Evolutionary conservation across 2,888 invertebrate species (phyloP).

Genomic region (Drosophila kuntzei): DNA sequence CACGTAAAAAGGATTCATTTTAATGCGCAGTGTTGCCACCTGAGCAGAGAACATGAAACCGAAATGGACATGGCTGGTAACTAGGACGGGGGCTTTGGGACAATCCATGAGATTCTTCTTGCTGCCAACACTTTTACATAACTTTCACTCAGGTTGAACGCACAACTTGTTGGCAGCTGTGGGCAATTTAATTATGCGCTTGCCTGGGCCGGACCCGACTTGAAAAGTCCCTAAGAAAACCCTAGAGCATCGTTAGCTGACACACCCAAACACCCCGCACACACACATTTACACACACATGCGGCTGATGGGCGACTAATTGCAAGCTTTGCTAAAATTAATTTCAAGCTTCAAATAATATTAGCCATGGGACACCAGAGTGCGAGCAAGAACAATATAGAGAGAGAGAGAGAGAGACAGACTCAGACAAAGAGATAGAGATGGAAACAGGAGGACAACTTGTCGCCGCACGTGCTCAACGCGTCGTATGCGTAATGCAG

Average conservation of each 20-base stretch:
- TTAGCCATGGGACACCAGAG: slow-evolving; percentile 55
- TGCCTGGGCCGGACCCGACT: slow-evolving; percentile 24
- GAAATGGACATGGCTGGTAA: slow-evolving; percentile 41
- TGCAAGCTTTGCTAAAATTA: slow-evolving; percentile 77
- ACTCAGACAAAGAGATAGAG: background rate
- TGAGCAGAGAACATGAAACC: slow-evolving; percentile 32
- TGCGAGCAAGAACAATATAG: slow-evolving; percentile 15
- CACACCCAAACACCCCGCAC: slow-evolving; percentile 15
- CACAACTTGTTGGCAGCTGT: slow-evolving; percentile 45
- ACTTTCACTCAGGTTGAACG: slow-evolving; percentile 33
- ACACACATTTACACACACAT: slow-evolving; percentile 24
- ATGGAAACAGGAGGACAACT: slow-evolving; percentile 19
- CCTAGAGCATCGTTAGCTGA: slow-evolving; percentile 44
- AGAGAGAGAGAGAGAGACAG: slow-evolving; percentile 2
- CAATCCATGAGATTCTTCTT: slow-evolving; percentile 10
- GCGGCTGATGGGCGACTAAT: slow-evolving; percentile 69
- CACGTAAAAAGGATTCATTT: slow-evolving; percentile 73
- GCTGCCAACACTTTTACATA: slow-evolving; percentile 43
- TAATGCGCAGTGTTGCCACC: slow-evolving; percentile 52
- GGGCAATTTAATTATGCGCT: slow-evolving; percentile 53
- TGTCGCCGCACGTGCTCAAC: slow-evolving; percentile 61
- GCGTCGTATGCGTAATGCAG: slow-evolving; percentile 56
- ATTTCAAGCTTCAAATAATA: slow-evolving; percentile 75
- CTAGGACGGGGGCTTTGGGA: slow-evolving; percentile 24
- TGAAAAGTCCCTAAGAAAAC: slow-evolving; percentile 33